Conservation (phyloP, 2,888 invertebrate genomes). For the Pocota personata region DNA sequence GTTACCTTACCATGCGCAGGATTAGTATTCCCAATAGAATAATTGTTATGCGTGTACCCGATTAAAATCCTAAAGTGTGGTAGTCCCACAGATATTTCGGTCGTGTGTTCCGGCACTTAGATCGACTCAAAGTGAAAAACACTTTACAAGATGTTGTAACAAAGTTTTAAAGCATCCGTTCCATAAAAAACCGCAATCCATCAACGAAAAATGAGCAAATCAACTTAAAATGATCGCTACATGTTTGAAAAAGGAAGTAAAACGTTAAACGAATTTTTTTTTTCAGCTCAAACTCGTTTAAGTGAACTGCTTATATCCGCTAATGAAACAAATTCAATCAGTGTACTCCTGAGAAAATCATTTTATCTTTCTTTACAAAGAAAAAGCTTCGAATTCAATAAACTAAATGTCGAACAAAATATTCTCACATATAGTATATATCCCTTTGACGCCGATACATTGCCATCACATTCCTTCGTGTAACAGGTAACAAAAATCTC, state of each 20-base stretch:
- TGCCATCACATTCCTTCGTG: background rate
- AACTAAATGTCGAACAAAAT: slow-evolving; percentile 25
- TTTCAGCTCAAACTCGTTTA: slow-evolving; percentile 25
- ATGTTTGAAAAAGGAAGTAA: background rate
- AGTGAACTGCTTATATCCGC: slow-evolving; percentile 39
- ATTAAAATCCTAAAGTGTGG: too few species aligned
- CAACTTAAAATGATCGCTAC: slow-evolving; percentile 10
- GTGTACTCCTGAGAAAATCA: slow-evolving; percentile 63
- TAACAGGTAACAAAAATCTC: slow-evolving; percentile 58
- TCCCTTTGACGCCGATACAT: slow-evolving; percentile 2
- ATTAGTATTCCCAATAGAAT: too few species aligned
- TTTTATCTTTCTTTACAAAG: slow-evolving; percentile 43
- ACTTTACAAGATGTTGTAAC: background rate
- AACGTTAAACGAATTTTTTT: slow-evolving; percentile 14
- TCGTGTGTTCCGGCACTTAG: too few species aligned
- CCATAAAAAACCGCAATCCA: background rate
- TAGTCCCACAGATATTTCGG: too few species aligned
- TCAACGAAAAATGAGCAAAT: slow-evolving; percentile 21
- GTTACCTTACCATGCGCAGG: too few species aligned
- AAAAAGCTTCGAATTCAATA: slow-evolving; percentile 43
- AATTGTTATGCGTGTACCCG: too few species aligned
- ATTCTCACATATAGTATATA: background rate
- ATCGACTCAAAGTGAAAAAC: too few species aligned
- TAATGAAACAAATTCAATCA: slow-evolving; percentile 63
- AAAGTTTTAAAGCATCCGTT: background rate